These are phyloP conservation scores for Heliconius hewitsoni DNA, from an alignment of 1,140 invertebrate genomes.

Conservation along the genomic window DNA sequence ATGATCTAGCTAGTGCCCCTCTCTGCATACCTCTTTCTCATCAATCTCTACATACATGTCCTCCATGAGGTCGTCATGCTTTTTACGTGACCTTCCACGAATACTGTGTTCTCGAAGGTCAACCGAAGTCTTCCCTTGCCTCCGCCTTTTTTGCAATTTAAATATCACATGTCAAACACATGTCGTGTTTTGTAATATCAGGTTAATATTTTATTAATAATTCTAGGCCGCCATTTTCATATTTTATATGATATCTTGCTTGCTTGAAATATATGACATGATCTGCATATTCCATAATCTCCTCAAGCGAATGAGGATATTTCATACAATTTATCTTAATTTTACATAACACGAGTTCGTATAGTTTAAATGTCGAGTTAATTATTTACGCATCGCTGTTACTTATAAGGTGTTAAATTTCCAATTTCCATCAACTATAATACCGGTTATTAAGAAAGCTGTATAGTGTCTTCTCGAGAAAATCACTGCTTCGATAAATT, in stretches of 20 bases:
- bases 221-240: background rate
- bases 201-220: too few species aligned
- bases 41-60: too few species aligned
- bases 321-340: background rate
- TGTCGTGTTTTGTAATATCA: too few species aligned
- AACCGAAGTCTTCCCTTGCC: too few species aligned
- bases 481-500: conserved; percentile 25
- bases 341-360: background rate
- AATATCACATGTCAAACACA: too few species aligned
- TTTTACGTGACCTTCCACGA: too few species aligned
- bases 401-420: conserved; percentile 39
- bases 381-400: conserved; percentile 17
- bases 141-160: too few species aligned
- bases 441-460: conserved; percentile 40
- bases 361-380: conserved; percentile 6
- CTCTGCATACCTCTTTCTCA: too few species aligned
- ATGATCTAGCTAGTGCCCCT: too few species aligned
- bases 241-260: background rate
- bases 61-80: too few species aligned
- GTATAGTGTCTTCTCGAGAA: conserved; percentile 34
- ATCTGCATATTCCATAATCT: background rate
- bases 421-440: conserved; percentile 40
- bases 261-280: background rate
- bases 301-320: background rate
- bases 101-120: too few species aligned